Percentiles rank a stretch among this genome's conserved stretches.
These are phyloP conservation scores for Musca domestica DNA, from an alignment of 1,140 invertebrate genomes.

Conservation along the genomic window DNA sequence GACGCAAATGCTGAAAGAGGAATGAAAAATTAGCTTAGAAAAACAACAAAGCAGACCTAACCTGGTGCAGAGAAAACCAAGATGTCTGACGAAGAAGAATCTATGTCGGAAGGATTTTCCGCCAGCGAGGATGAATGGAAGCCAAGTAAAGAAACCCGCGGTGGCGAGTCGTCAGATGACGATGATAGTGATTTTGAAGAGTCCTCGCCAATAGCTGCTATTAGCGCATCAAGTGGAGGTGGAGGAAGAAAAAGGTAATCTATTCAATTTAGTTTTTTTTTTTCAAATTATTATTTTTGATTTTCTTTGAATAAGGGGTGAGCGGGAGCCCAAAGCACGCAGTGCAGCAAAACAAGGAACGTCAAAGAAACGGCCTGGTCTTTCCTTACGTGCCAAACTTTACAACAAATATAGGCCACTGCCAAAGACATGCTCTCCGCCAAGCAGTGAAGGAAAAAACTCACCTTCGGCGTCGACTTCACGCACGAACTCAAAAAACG, in stretches of 20 bases:
- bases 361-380: slow-evolving; percentile 44
- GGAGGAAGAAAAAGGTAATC: slow-evolving; percentile 32
- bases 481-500: slow-evolving; percentile 47
- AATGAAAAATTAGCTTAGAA: neutral
- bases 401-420: slow-evolving; percentile 51
- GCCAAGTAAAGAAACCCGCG: slow-evolving; percentile 41
- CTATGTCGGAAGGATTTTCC: slow-evolving; percentile 48
- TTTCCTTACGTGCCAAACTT: slow-evolving; percentile 47
- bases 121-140: slow-evolving; percentile 52
- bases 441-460: slow-evolving; percentile 38
- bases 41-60: neutral
- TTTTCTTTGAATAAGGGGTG: slow-evolving; percentile 6
- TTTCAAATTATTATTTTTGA: neutral
- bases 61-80: slow-evolving; percentile 1
- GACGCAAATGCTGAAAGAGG: too few species aligned
- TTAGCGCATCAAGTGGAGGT: slow-evolving; percentile 17
- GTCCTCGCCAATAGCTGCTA: slow-evolving; percentile 19
- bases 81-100: slow-evolving; percentile 51
- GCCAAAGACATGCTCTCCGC: slow-evolving; percentile 40
- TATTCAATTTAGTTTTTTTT: too few species aligned
- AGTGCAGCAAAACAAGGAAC: slow-evolving; percentile 19
- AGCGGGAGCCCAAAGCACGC: slow-evolving; percentile 3
- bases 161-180: slow-evolving; percentile 47
- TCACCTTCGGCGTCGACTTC: slow-evolving; percentile 46
- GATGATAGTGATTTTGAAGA: slow-evolving; percentile 51